Evolutionary conservation across 1,140 invertebrate genomes (phyloP).

Genomic region (Bombus pascuorum): DNA sequence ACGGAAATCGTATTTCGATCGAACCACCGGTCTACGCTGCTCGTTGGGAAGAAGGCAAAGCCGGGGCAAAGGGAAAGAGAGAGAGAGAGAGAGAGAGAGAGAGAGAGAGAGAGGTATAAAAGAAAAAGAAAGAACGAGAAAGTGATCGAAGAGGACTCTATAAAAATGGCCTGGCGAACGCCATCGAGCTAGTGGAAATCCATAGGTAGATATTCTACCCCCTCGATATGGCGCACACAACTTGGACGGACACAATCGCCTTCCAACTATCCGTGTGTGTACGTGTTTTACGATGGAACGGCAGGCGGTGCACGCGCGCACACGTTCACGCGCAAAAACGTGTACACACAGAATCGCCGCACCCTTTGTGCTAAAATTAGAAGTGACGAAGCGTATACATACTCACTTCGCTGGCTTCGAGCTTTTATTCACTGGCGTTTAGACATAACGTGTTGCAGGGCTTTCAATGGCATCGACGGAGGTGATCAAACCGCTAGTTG

Average conservation of each 20-base stretch:
- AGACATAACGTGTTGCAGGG: slow-evolving; percentile 64
- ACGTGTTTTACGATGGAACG: not conserved
- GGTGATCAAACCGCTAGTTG: not conserved
- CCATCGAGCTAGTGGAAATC: slow-evolving; percentile 53
- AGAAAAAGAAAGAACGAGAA: too few species aligned
- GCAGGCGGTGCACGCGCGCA: not conserved
- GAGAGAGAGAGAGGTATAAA: too few species aligned
- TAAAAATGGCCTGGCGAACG: slow-evolving; percentile 48
- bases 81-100: too few species aligned
- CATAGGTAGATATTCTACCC: slow-evolving; percentile 62
- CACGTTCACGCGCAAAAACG: slow-evolving; percentile 29
- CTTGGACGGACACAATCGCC: not conserved
- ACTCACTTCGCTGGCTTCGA: slow-evolving; percentile 73
- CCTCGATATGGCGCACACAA: slow-evolving; percentile 25
- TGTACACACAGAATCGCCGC: slow-evolving; percentile 55
- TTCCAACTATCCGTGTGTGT: not conserved
- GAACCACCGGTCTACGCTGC: slow-evolving; percentile 1
- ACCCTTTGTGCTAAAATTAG: slow-evolving; percentile 80
- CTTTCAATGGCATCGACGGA: slow-evolving; percentile 62
- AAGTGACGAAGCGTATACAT: slow-evolving; percentile 76
- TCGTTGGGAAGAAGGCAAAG: slow-evolving; percentile 6
- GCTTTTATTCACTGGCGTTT: slow-evolving; percentile 69
- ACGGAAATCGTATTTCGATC: slow-evolving; percentile 61
- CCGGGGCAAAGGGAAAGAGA: not conserved
- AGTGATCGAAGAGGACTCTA: slow-evolving; percentile 23